Conservation (phyloP, 1,140 invertebrate genomes). For the Samia ricini region DNA sequence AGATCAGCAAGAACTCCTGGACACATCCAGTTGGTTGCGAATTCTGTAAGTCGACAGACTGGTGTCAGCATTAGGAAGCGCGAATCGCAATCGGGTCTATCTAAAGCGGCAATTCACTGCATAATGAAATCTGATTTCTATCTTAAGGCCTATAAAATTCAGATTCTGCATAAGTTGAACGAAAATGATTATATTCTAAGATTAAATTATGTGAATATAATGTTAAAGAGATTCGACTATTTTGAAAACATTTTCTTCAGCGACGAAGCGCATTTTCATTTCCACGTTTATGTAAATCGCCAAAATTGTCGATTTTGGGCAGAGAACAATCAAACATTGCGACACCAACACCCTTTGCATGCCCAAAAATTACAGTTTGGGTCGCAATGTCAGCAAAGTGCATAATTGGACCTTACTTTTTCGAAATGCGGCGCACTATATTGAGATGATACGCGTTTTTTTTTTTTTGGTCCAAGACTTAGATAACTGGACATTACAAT, state of each 20-base stretch:
- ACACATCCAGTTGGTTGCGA: neutral
- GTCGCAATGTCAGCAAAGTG: neutral
- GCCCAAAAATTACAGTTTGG: neutral
- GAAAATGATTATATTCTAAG: neutral
- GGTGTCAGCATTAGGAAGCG: neutral
- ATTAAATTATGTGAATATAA: neutral
- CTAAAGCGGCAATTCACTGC: neutral
- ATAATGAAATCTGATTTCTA: neutral
- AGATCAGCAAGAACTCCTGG: neutral
- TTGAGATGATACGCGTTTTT: neutral
- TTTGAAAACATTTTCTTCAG: neutral
- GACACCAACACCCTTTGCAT: neutral
- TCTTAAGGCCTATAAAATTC: constrained; percentile 4
- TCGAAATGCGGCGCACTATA: neutral
- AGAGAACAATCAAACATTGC: neutral
- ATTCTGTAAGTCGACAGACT: neutral
- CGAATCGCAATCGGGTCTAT: neutral
- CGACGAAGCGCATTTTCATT: constrained; percentile 7
- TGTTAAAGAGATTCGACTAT: neutral
- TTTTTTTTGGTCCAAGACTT: neutral
- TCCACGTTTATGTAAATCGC: neutral
- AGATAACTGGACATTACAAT: neutral
- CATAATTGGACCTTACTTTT: constrained; percentile 3
- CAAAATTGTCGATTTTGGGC: constrained; percentile 1
- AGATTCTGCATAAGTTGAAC: neutral